These are phyloP conservation scores for Trachymyrmex septentrionalis DNA, from an alignment of 1,140 invertebrate genomes.

Conservation along the genomic window DNA sequence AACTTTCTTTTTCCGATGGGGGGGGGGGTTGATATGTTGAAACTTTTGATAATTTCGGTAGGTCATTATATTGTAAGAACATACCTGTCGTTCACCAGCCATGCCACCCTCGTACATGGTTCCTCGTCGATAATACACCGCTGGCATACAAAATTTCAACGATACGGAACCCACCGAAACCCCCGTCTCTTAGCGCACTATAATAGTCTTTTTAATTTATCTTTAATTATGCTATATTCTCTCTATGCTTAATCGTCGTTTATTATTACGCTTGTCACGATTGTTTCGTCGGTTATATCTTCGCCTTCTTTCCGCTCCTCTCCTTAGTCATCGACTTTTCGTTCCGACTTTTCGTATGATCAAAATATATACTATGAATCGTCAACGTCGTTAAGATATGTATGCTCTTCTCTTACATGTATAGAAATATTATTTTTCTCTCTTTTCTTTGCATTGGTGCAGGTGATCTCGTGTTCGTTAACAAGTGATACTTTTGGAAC, in stretches of 20 bases:
- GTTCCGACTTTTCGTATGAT: constrained; percentile 45
- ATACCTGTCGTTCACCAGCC: constrained; percentile 84
- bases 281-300: constrained; percentile 56
- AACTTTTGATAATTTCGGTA: constrained; percentile 20
- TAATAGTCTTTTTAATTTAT: constrained; percentile 45
- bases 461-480: constrained; percentile 67
- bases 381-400: constrained; percentile 78
- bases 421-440: constrained; percentile 69
- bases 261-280: constrained; percentile 69
- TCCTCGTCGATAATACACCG: constrained; percentile 74
- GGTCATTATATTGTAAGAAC: constrained; percentile 51
- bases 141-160: constrained; percentile 69
- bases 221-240: constrained; percentile 53
- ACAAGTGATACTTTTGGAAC: constrained; percentile 71
- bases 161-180: constrained; percentile 18
- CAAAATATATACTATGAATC: constrained; percentile 82
- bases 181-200: constrained; percentile 33
- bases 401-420: constrained; percentile 61
- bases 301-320: not conserved
- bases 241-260: constrained; percentile 26
- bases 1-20: not conserved
- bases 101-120: constrained; percentile 85
- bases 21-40: not conserved
- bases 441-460: constrained; percentile 59
- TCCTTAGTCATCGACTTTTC: constrained; percentile 25